Conservation (phyloP, 2,113 vertebrate species). For the Cyprinodon variegatus region DNA sequence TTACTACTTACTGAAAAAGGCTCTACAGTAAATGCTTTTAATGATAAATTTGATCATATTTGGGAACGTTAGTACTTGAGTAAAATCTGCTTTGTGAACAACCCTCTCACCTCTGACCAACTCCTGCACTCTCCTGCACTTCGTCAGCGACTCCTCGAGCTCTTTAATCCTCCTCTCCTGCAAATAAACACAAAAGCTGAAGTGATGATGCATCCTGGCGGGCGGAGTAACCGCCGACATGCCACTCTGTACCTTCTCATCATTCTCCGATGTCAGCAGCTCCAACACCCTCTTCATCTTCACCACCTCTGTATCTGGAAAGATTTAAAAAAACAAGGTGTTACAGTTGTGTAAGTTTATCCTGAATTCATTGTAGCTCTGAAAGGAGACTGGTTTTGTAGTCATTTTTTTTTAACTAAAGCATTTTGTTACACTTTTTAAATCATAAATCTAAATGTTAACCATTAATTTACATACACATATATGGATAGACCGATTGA, state of each 20-base stretch:
- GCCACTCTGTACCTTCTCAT: slow-evolving; percentile 73
- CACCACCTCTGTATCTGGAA: slow-evolving; percentile 84
- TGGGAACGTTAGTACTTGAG: neutral
- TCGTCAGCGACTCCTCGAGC: slow-evolving; percentile 86
- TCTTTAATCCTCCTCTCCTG: slow-evolving; percentile 94
- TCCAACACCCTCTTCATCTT: slow-evolving; percentile 72
- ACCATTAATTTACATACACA: neutral
- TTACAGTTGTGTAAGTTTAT: slow-evolving; percentile 3
- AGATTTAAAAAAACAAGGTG: neutral
- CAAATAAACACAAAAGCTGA: neutral
- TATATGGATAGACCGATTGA: too few relatives aligned
- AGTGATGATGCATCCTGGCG: neutral
- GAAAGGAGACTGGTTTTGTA: slow-evolving; percentile 3
- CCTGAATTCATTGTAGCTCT: neutral
- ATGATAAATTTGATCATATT: neutral
- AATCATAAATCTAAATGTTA: neutral
- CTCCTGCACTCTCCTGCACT: slow-evolving; percentile 88
- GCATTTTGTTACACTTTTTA: neutral
- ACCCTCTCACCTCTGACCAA: slow-evolving; percentile 70
- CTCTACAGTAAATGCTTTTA: neutral
- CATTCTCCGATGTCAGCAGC: slow-evolving; percentile 64
- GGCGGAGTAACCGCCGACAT: slow-evolving; percentile 2
- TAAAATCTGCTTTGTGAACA: neutral
- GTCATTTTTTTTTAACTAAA: neutral
- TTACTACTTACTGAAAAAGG: neutral